Conservation (phyloP, 2,797 vertebrate species). For the Champsocephalus gunnari region DNA sequence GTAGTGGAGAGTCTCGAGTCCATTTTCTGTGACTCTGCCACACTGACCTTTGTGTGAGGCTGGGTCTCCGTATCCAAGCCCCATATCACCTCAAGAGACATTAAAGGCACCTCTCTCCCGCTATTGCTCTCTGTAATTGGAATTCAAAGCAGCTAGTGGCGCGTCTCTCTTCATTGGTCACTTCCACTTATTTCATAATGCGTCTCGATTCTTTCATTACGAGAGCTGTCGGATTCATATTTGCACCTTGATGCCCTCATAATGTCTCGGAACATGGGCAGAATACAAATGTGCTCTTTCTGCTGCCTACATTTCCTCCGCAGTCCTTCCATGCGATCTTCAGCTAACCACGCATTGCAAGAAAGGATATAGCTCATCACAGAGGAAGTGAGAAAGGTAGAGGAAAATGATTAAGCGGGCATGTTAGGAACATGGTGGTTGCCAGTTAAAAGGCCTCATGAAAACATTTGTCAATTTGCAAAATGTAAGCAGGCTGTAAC, state of each 20-base stretch:
- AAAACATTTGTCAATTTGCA: slow-evolving; percentile 83
- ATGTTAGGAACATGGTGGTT: slow-evolving; percentile 52
- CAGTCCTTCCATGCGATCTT: slow-evolving; percentile 33
- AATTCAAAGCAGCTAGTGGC: slow-evolving; percentile 90
- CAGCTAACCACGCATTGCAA: slow-evolving; percentile 36
- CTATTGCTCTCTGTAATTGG: slow-evolving; percentile 86
- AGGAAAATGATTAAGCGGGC: slow-evolving; percentile 25
- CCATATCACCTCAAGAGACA: slow-evolving; percentile 83
- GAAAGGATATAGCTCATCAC: slow-evolving; percentile 32
- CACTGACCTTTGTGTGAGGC: slow-evolving; percentile 88
- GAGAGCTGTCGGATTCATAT: slow-evolving; percentile 97
- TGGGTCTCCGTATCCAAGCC: slow-evolving; percentile 45
- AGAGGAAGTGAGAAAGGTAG: slow-evolving; percentile 37
- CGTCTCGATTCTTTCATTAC: slow-evolving; percentile 93
- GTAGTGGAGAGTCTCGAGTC: slow-evolving; percentile 85
- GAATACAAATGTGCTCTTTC: slow-evolving; percentile 86
- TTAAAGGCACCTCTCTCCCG: slow-evolving; percentile 83
- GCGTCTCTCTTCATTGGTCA: slow-evolving; percentile 92
- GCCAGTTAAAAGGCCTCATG: slow-evolving; percentile 66
- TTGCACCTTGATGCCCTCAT: slow-evolving; percentile 95
- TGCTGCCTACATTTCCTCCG: slow-evolving; percentile 35
- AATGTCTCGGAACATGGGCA: slow-evolving; percentile 89
- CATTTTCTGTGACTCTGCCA: slow-evolving; percentile 86
- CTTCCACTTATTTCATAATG: slow-evolving; percentile 94
- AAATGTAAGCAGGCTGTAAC: slow-evolving; percentile 83